Evolutionary conservation across 2,797 vertebrate species (phyloP), one percentile per base, ranked within the genome.

Genomic region (Gobionotothen gibberifrons): DNA sequence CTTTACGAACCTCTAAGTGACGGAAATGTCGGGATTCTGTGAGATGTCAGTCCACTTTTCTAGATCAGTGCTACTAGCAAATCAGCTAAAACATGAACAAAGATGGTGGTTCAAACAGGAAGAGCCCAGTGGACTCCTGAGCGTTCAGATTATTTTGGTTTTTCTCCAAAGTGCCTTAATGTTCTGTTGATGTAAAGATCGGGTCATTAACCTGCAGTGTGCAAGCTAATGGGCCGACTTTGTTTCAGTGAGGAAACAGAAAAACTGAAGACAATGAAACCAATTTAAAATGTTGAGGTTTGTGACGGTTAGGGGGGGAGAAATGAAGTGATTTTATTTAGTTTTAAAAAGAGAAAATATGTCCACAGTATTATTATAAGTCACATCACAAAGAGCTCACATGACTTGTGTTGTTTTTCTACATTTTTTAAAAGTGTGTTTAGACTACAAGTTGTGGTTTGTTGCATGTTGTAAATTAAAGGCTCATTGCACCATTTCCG

Each of bases 391-490:
- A 62, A 70, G 69, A 76, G 56, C 49, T 84, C 82, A 75, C 87
- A 77, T 60, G 53, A 69, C 59, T 52, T 74, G 36, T 62, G 26
- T 77, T 79, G 72, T 65, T 84, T 82, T 79, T 82, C 56, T 75
- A 67, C 60, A 51, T 71, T 76, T 59, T 82, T 69, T 64, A 53
- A 82, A 72, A 53, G 54, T 63, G 44, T 84, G 59, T 79, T 83
- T 46, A 44, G 76, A 71, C 54, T 72, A 59, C 68, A 76, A 49
- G 55, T 58, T 88, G 75, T 72, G 48, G 55, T 79, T 68, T 86
- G 61, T 77, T 72, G 86, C 86, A 87, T 81, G 83, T 84, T 78
- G 39, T 72, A 42, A 80, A 88, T 84, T 88, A 90, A 90, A 90
- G 74, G 67, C 79, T 82, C 55, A 78, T 70, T 62, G 48, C 86